Evolutionary conservation across 2,888 invertebrate species (phyloP), one percentile per base, ranked within the genome.

Genomic region (Mycalesis mineus): DNA sequence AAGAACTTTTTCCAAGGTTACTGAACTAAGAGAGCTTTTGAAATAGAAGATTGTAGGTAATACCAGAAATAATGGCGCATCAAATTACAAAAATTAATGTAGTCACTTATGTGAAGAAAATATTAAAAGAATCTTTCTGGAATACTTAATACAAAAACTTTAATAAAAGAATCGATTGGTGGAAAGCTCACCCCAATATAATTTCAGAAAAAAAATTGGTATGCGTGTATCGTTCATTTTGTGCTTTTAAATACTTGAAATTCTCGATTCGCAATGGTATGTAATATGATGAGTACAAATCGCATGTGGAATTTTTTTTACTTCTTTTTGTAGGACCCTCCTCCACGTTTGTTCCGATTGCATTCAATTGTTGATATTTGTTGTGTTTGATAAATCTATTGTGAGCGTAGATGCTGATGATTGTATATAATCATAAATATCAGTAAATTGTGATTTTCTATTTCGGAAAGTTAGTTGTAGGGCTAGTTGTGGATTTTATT

Each of bases 241-340:
- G 71, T 77, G 74, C 77, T 80, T 81, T 80, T 74, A 73, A 83
- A 84, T 85, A 75, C 74, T 81, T 78, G 72, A 72, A 78, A 84
- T 86, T 81, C 82, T 73, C 70, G 64, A 79, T 77, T 72, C 72
- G 68, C 68, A 70, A 63, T 63, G 80, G 75, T 79, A 85, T 80
- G 84, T 79, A 77, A 83, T 83, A 83, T 82, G 78, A 82, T 78
- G 83, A 79, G 75, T 80, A 80, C 78, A 80, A 77, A 82, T 78
- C 74, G 77, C 74, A 79, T 78, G 75, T 72, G 71, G 70, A 71
- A 74, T 73, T 74, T 74, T 76, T 77, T 73, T 71, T 63, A n/a
- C 69, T 68, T 73, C 65, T 75, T 72, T 67, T 66, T 63, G 64
- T 61, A 60, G 72, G 69, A 74, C 80, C 78, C 77, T 75, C 71